These are phyloP conservation scores for Rhinogobius similis DNA, from an alignment of 2,113 vertebrate species.

Conservation along the genomic window DNA sequence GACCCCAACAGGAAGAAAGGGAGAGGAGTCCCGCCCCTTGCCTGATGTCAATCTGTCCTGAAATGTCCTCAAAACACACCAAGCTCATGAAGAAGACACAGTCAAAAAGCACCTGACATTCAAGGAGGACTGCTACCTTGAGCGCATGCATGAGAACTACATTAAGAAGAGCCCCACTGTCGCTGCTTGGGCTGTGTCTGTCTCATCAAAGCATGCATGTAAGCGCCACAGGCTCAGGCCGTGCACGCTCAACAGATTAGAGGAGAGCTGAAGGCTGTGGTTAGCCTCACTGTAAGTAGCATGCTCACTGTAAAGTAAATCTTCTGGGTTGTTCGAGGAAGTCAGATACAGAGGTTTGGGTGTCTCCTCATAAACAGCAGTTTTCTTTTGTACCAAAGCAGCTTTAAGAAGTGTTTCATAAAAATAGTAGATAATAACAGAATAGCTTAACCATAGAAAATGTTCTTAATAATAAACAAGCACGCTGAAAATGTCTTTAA, in stretches of 20 bases:
- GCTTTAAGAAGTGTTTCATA: conserved; percentile 48
- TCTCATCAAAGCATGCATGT: conserved; percentile 60
- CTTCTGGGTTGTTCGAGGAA: conserved; percentile 48
- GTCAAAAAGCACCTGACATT: conserved; percentile 71
- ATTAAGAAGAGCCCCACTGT: conserved; percentile 37
- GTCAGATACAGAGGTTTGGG: conserved; percentile 45
- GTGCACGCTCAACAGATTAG: conserved; percentile 60
- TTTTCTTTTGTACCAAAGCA: conserved; percentile 49
- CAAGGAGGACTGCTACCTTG: conserved; percentile 65
- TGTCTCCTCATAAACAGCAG: conserved; percentile 45
- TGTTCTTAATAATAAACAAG: conserved; percentile 52
- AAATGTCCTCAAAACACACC: conserved; percentile 44
- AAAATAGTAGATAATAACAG: conserved; percentile 55
- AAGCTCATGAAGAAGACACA: conserved; percentile 57
- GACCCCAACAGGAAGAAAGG: conserved; percentile 46
- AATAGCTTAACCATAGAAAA: conserved; percentile 59
- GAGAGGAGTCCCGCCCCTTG: conserved; percentile 10
- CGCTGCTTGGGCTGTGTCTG: conserved; percentile 34
- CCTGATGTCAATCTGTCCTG: conserved; percentile 59
- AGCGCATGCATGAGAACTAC: conserved; percentile 69
- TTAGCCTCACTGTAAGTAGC: conserved; percentile 50
- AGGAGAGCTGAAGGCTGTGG: conserved; percentile 54
- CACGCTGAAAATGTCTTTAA: conserved; percentile 32
- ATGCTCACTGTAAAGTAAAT: conserved; percentile 61
- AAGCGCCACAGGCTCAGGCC: conserved; percentile 55